A percentile compares a stretch with the other conserved stretches of the same genome.
These are phyloP conservation scores for Schmidtea mediterranea DNA, from an alignment of 1,140 invertebrate genomes.

Conservation along the genomic window DNA sequence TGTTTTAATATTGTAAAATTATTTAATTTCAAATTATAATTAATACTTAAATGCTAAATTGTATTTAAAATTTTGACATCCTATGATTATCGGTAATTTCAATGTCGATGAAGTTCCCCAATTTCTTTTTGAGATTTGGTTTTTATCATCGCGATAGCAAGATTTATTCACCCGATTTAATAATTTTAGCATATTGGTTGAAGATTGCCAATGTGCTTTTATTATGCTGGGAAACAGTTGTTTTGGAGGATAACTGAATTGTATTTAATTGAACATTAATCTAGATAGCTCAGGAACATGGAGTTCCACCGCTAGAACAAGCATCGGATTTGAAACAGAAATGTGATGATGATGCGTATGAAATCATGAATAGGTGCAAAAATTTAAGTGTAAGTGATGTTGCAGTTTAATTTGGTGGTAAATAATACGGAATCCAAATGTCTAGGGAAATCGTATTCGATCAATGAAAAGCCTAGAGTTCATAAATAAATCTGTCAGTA, in stretches of 20 bases:
- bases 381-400: too few relatives aligned
- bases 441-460: background rate
- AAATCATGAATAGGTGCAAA: constrained; percentile 50
- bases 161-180: background rate
- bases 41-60: too few relatives aligned
- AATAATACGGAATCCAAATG: background rate
- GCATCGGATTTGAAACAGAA: constrained; percentile 57
- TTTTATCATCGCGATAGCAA: background rate
- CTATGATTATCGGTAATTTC: too few relatives aligned
- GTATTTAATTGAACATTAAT: constrained; percentile 3
- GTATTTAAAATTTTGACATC: too few relatives aligned
- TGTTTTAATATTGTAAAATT: too few relatives aligned
- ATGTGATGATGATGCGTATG: constrained; percentile 49
- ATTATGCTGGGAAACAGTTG: background rate
- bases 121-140: background rate
- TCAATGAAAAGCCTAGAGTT: constrained; percentile 1
- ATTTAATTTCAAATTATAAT: too few relatives aligned
- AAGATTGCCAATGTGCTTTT: too few relatives aligned
- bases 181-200: background rate
- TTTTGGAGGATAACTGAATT: background rate
- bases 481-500: background rate
- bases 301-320: constrained; percentile 54
- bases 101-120: too few relatives aligned
- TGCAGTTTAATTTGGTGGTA: too few relatives aligned
- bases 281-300: constrained; percentile 51